Evolutionary conservation across 2,888 invertebrate species (phyloP).

Genomic region (Dolomedes plantarius): DNA sequence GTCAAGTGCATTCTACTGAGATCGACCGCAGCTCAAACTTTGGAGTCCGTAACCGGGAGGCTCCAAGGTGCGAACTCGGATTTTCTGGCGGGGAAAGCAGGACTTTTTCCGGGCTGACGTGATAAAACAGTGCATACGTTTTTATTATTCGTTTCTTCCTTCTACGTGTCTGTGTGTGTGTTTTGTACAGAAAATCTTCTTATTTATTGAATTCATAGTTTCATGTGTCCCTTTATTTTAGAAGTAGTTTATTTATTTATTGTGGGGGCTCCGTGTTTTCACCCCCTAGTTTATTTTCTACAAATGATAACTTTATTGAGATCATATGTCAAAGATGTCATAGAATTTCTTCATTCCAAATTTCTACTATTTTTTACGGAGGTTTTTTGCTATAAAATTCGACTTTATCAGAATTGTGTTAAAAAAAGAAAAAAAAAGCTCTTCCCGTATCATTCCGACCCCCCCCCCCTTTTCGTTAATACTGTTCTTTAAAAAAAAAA

Average conservation of each 20-base stretch:
- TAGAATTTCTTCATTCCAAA: constrained; percentile 3
- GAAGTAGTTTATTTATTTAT: constrained; percentile 58
- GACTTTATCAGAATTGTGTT: too few relatives aligned
- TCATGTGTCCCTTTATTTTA: constrained; percentile 13
- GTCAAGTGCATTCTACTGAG: too few relatives aligned
- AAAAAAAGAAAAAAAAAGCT: too few relatives aligned
- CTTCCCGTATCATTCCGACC: too few relatives aligned
- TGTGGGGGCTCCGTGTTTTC: constrained; percentile 32
- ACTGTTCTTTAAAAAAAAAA: too few relatives aligned
- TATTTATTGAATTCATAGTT: constrained; percentile 66
- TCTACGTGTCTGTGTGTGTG: constrained; percentile 43
- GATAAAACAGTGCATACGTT: constrained; percentile 46
- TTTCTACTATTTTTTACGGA: too few relatives aligned
- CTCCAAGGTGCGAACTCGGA: constrained; percentile 40
- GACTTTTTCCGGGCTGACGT: constrained; percentile 64
- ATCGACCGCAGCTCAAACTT: too few relatives aligned
- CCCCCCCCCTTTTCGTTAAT: too few relatives aligned
- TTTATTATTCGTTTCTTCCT: constrained; percentile 38
- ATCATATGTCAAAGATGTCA: constrained; percentile 1
- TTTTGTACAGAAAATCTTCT: constrained; percentile 31
- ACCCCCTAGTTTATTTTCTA: background rate
- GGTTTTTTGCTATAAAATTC: too few relatives aligned
- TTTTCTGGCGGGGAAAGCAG: constrained; percentile 50
- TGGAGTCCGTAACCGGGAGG: too few relatives aligned
- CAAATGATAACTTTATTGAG: background rate